These are phyloP conservation scores for Auanema freiburgensis DNA, from an alignment of 2,888 invertebrate genomes.

Conservation along the genomic window DNA sequence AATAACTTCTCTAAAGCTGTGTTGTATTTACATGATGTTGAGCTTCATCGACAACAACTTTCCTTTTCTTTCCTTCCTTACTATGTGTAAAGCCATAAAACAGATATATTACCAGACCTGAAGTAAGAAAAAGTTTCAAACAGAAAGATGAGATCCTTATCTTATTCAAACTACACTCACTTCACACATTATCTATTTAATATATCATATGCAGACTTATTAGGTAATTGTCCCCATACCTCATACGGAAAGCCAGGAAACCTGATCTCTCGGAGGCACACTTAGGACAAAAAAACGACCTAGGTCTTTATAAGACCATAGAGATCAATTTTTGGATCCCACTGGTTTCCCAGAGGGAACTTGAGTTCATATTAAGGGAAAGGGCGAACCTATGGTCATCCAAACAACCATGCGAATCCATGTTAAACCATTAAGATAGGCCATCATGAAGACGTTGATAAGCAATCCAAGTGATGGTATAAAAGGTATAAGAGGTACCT, in stretches of 20 bases:
- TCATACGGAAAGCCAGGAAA: too few relatives aligned
- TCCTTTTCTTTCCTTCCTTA: conserved; percentile 21
- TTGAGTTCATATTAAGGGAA: too few relatives aligned
- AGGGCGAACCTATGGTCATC: conserved; percentile 86
- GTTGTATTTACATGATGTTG: too few relatives aligned
- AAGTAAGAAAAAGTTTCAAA: conserved; percentile 4
- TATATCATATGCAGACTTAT: too few relatives aligned
- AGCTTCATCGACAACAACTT: conserved; percentile 7
- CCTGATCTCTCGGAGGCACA: too few relatives aligned
- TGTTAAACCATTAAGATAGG: conserved; percentile 84
- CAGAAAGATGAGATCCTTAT: too few relatives aligned
- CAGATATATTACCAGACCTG: conserved; percentile 32
- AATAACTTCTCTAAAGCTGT: too few relatives aligned
- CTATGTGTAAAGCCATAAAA: conserved; percentile 35
- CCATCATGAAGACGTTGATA: conserved; percentile 89
- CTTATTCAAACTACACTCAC: too few relatives aligned
- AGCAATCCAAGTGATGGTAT: conserved; percentile 86
- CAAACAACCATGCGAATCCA: conserved; percentile 85
- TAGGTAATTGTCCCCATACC: too few relatives aligned
- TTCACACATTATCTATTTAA: too few relatives aligned
- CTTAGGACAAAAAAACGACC: background rate
- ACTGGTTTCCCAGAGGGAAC: background rate
- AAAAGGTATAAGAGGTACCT: conserved; percentile 85
- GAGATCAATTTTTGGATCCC: background rate
- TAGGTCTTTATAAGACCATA: background rate